phyloP scores from a whole-genome alignment of 2,888 invertebrate species.

The Apodemia mormo region DNA sequence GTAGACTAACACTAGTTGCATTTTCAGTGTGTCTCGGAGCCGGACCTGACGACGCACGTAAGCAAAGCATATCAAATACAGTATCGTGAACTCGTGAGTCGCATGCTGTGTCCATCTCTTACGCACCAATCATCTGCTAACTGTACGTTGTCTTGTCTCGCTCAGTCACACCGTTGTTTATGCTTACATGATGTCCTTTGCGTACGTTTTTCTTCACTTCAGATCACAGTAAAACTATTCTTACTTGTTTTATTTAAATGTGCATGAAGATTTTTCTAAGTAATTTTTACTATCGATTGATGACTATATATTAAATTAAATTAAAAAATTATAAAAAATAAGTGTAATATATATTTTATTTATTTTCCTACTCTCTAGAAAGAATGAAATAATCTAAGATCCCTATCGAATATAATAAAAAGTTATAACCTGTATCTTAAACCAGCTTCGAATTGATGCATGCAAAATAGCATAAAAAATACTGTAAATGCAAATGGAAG shows the following conservation, averaged over 20 bases:
- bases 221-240: constrained; percentile 29
- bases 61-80: constrained; percentile 66
- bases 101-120: constrained; percentile 69
- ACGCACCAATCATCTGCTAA: constrained; percentile 58
- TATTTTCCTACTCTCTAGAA: too few species aligned
- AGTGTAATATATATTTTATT: too few species aligned
- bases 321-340: too few species aligned
- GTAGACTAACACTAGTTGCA: constrained; percentile 74
- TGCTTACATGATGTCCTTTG: constrained; percentile 31
- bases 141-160: constrained; percentile 59
- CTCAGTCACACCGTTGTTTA: constrained; percentile 44
- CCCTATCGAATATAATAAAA: too few species aligned
- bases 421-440: too few species aligned
- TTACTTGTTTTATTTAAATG: neutral
- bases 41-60: constrained; percentile 76
- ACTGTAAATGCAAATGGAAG: too few species aligned
- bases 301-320: too few species aligned
- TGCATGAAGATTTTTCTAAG: neutral
- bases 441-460: too few species aligned
- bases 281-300: neutral
- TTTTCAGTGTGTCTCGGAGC: constrained; percentile 79
- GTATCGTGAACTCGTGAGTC: constrained; percentile 71
- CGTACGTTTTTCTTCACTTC: constrained; percentile 32
- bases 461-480: too few species aligned
- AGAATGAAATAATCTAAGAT: too few species aligned